Evolutionary conservation across 2,888 invertebrate species (phyloP).

Genomic region (Alsophila aescularia): DNA sequence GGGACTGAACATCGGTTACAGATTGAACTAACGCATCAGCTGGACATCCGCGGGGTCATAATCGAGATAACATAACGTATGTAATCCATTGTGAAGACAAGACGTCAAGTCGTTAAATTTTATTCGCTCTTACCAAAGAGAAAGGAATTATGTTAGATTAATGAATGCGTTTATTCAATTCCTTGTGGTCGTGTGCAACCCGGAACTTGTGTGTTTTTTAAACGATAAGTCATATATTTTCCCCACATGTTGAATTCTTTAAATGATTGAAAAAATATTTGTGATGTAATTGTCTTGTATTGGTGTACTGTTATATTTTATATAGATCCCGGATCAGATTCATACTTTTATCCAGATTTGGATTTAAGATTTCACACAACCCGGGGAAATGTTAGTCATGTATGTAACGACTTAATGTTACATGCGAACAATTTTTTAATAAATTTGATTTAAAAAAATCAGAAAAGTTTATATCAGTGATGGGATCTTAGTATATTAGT

Average conservation of each 20-base stretch:
- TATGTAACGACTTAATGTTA: background rate
- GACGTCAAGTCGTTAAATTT: background rate
- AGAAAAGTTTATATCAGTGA: constrained; percentile 6
- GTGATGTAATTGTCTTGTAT: constrained; percentile 18
- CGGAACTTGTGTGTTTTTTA: background rate
- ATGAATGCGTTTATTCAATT: no score
- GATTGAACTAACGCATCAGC: no score
- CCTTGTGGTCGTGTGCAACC: no score
- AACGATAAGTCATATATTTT: background rate
- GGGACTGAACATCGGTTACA: no score
- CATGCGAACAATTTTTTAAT: no score
- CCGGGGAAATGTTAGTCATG: background rate
- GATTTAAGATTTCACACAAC: background rate
- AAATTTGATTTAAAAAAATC: no score
- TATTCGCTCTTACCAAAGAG: background rate
- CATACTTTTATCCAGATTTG: background rate
- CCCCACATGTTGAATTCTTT: constrained; percentile 9
- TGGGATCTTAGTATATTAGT: constrained; percentile 6
- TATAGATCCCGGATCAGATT: constrained; percentile 1
- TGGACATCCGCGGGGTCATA: background rate
- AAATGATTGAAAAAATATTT: constrained; percentile 12
- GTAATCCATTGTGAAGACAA: background rate
- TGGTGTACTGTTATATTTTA: constrained; percentile 17
- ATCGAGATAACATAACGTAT: background rate
- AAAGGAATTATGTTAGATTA: background rate